Evolutionary conservation across 2,113 vertebrate species (phyloP).

Genomic region (Cyanoderma ruficeps): DNA sequence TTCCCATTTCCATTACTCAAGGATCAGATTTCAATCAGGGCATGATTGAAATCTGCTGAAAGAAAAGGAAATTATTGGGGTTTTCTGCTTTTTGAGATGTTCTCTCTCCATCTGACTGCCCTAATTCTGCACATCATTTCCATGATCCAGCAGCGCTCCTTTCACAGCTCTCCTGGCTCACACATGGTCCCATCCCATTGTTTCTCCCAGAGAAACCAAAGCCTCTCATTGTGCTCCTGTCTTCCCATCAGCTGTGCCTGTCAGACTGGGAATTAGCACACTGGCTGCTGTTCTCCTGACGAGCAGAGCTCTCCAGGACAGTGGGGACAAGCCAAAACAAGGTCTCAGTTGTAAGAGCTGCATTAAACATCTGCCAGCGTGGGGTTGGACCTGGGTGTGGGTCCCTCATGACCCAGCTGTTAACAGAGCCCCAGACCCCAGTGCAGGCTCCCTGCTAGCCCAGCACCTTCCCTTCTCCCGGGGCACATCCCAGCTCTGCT

Average conservation of each 20-base stretch:
- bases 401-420: accelerated
- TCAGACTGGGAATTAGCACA: not conserved
- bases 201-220: not conserved
- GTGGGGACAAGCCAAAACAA: not conserved
- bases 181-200: accelerated
- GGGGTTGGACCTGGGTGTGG: accelerated
- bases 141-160: not conserved
- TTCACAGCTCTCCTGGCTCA: not conserved
- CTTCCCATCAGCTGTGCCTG: too few relatives aligned
- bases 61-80: accelerated
- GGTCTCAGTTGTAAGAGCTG: not conserved
- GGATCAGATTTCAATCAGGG: too few relatives aligned
- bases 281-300: accelerated
- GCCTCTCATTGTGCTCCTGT: too few relatives aligned
- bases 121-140: too few relatives aligned
- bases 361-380: accelerated
- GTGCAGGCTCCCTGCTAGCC: accelerated
- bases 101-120: not conserved
- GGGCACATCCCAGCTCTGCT: not conserved
- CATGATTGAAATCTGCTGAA: too few relatives aligned
- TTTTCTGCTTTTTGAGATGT: not conserved
- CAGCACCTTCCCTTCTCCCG: not conserved
- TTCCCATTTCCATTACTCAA: too few relatives aligned
- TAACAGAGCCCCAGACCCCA: not conserved
- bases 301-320: not conserved